Evolutionary conservation across 1,140 invertebrate genomes (phyloP).

Genomic region (Sminthurides bifidus): DNA sequence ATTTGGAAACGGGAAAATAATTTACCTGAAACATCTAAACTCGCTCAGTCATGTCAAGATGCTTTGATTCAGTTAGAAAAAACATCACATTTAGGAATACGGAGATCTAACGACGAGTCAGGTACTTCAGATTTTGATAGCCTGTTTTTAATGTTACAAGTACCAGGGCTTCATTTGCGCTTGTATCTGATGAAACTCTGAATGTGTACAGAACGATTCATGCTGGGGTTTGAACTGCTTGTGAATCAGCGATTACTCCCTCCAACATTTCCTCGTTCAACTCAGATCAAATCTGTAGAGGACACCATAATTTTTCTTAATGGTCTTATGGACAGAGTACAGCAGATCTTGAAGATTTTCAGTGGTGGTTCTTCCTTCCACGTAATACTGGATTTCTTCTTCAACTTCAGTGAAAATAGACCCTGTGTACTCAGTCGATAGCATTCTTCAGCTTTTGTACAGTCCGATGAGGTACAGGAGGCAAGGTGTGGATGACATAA

Average conservation of each 20-base stretch:
- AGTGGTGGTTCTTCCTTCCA: constrained; percentile 39
- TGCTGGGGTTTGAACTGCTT: constrained; percentile 85
- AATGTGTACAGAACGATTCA: constrained; percentile 26
- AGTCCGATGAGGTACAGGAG: constrained; percentile 44
- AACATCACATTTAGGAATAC: constrained; percentile 13
- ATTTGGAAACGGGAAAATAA: constrained; percentile 26
- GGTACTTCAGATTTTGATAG: constrained; percentile 8
- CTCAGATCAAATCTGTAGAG: constrained; percentile 71
- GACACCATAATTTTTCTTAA: constrained; percentile 77
- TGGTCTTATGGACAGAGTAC: constrained; percentile 63
- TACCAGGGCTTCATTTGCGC: constrained; percentile 1
- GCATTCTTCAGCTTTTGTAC: constrained; percentile 72
- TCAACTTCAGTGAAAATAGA: constrained; percentile 74
- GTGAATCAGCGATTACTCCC: constrained; percentile 88
- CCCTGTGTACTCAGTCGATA: constrained; percentile 91
- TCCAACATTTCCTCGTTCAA: constrained; percentile 95
- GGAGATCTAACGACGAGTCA: constrained; percentile 16
- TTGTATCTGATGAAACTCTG: background rate
- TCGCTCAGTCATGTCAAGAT: constrained; percentile 19
- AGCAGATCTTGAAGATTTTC: constrained; percentile 64
- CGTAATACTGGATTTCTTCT: constrained; percentile 71
- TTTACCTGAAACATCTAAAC: constrained; percentile 19
- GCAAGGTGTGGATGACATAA: constrained; percentile 45
- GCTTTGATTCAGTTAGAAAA: constrained; percentile 17
- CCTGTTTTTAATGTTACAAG: background rate